Base-by-base conservation (phyloP, 2,113 vertebrate species). In the Gallinago jamesoni region DNA sequence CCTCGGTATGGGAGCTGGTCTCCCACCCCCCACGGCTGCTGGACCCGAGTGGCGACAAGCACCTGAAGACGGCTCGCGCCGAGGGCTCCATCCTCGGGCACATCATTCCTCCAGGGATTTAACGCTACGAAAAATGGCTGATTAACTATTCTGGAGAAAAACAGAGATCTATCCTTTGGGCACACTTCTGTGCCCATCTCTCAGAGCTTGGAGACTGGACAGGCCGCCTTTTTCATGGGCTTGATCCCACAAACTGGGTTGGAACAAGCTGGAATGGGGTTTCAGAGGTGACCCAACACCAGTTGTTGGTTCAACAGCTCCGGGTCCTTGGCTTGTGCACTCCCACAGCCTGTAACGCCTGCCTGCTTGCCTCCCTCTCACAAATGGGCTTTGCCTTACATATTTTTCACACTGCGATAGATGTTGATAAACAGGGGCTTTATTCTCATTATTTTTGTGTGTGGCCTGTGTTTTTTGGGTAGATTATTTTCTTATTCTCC, bases 31-130 rank as follows among this genome's bases (percentile, higher is more conserved):
- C 64, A 30, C 16, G 89, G 91, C 90, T 92, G 85, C 17, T 83
- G 84, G 83, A 93, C 94, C 91, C 23, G 92, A 84, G 90, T 48
- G 45, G 45, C 94, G 97, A 97, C 79, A 92, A 97, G 96, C 86
- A 93, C 89, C 89, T 30, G 56, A 87, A 81, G 68, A 89, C 85
- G 94, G 79, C 90, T 89, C 84, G 55, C 79, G 84, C 81, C 35
- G 47, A 92, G 87, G 27, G 4, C 55, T 39, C 66, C 90, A 94
- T 78, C 93, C 94, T 73, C 67, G n/a, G 87, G 94, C 92, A 91
- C 48, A 52, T 3, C 84, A 57, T 68, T 86, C 72, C 94, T 94
- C 90, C 90, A 70, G 85, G 85, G 79, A 95, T 96, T 83, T 76
- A 81, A 89, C 56, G 87, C 85, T 79, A 68, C 57, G 68, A 77